These are phyloP conservation scores for Campoplex capitator DNA, from an alignment of 2,888 invertebrate genomes.

Conservation along the genomic window DNA sequence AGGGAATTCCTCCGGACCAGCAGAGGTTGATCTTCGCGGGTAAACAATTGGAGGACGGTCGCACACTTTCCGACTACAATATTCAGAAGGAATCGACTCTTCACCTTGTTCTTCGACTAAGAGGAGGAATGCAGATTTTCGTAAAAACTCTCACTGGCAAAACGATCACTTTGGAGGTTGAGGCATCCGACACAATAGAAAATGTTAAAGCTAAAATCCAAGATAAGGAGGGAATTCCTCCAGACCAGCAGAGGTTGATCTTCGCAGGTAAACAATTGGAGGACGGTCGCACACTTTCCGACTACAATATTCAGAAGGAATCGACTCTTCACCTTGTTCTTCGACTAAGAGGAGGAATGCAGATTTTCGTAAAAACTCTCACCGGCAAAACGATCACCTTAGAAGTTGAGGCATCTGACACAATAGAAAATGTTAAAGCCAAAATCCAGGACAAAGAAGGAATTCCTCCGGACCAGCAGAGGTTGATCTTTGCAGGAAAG, in stretches of 20 bases:
- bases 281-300: conserved; percentile 69
- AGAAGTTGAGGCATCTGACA: conserved; percentile 86
- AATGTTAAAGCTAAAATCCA: conserved; percentile 71
- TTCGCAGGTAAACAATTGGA: conserved; percentile 71
- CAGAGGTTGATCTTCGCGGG: conserved; percentile 69
- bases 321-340: conserved; percentile 70
- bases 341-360: conserved; percentile 64
- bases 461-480: conserved; percentile 68
- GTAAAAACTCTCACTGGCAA: conserved; percentile 72
- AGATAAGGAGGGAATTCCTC: conserved; percentile 72
- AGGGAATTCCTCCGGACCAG: conserved; percentile 70
- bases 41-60: conserved; percentile 69
- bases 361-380: conserved; percentile 63
- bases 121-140: conserved; percentile 71
- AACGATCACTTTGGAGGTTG: conserved; percentile 71
- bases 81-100: conserved; percentile 71
- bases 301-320: conserved; percentile 69
- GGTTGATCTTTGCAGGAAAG: conserved; percentile 69
- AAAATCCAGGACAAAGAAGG: conserved; percentile 78
- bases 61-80: conserved; percentile 68
- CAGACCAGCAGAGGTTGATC: conserved; percentile 70
- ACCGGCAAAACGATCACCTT: conserved; percentile 85
- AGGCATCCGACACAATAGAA: conserved; percentile 36
- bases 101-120: conserved; percentile 69
- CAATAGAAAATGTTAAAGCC: conserved; percentile 86